Conservation (phyloP, 2,888 invertebrate genomes). For the Melolontha melolontha region DNA sequence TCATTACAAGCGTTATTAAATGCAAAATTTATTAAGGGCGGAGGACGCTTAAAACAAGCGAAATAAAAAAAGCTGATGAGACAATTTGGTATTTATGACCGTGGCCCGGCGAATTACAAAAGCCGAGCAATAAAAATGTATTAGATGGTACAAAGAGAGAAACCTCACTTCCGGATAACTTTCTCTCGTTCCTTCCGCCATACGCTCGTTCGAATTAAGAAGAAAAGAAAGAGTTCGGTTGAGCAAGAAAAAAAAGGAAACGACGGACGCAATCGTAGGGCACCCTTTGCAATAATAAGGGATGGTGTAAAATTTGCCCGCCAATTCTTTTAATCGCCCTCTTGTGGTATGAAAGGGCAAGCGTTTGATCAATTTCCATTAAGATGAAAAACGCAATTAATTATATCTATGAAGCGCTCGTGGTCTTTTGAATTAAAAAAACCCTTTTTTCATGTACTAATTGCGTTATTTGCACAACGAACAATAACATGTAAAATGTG, state of each 20-base stretch:
- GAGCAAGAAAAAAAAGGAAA: background rate
- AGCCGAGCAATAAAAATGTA: conserved; percentile 3
- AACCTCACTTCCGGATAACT: too few relatives aligned
- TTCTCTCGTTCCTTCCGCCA: too few relatives aligned
- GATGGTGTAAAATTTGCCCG: conserved; percentile 11
- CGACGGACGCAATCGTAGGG: background rate
- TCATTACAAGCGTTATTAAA: conserved; percentile 2
- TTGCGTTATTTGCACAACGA: too few relatives aligned
- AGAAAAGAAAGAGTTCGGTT: background rate
- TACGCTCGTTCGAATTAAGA: too few relatives aligned
- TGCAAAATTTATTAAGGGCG: background rate
- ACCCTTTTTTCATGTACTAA: too few relatives aligned
- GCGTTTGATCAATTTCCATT: conserved; percentile 17
- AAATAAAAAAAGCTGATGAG: conserved; percentile 2
- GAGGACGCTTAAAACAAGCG: too few relatives aligned
- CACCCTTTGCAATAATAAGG: conserved; percentile 9
- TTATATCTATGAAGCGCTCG: too few relatives aligned
- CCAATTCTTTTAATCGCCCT: conserved; percentile 10
- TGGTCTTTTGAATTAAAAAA: too few relatives aligned
- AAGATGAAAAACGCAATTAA: too few relatives aligned
- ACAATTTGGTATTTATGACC: conserved; percentile 17
- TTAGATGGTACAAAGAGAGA: conserved; percentile 7
- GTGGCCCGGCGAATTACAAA: conserved; percentile 3
- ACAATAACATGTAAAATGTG: too few relatives aligned
- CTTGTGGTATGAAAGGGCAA: conserved; percentile 12